Base-by-base conservation (phyloP, 2,113 vertebrate genomes). In the Furnarius figulus region DNA sequence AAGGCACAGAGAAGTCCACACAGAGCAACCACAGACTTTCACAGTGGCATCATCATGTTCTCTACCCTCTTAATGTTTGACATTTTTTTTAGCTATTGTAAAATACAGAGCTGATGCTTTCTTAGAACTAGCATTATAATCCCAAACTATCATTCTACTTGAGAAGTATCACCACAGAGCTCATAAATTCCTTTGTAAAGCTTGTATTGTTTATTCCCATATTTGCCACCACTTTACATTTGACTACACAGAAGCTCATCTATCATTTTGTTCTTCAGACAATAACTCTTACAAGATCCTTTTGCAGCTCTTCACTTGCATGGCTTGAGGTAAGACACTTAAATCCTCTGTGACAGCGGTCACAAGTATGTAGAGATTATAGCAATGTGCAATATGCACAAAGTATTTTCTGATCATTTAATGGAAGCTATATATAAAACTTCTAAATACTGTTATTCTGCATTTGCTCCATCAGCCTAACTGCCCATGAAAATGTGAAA, bases 401-500 rank as follows among this genome's bases (percentile, higher is more conserved):
- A 31, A 88, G 56, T 56, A 25, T 3, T 94, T 90, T 63, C 70
- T 73, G 61, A 77, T 52, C 9, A n/a, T 71, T 84, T 89, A 87
- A 74, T 68, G 50, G 42, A 90, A 94, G 55, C 33, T 84, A 9
- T 56, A 77, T 22, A 31, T 59, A 71, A 70, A 89, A 76, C 21
- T 86, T 92, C 23, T 68, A 66, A 61, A 80, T 82, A 73, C 3
- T 83, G 47, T 49, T 87, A 63, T 83, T 92, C 80, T 84, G 24
- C 20, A 17, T 62, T 92, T 85, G 24, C 65, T 92, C 89, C 52
- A 58, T 28, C 61, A 73, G 70, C 61, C 62, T 87, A 95, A 81
- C 52, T 90, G 61, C 44, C 70, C 53, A 53, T 39, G 92, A 87
- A 92, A 92, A 96, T 39, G 19, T 46, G 63, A 95, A 87, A 95